These are phyloP conservation scores for Watersipora subatra DNA, from an alignment of 1,140 invertebrate species.

Conservation along the genomic window DNA sequence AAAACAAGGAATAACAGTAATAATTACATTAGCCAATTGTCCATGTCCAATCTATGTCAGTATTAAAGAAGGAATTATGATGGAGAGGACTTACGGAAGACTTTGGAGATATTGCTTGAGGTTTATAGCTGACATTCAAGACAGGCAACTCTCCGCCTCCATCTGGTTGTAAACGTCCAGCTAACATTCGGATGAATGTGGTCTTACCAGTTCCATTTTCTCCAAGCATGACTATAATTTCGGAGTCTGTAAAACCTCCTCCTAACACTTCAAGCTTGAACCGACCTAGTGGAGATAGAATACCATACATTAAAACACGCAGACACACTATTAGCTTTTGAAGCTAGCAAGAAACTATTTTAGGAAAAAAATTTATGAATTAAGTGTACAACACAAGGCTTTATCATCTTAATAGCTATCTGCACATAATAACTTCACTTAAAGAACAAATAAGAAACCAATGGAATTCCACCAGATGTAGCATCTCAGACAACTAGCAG, in stretches of 20 bases:
- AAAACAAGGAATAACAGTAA: no score
- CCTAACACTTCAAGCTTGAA: conserved; percentile 67
- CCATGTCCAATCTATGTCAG: no score
- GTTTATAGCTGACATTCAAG: conserved; percentile 97
- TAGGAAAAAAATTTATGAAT: not conserved
- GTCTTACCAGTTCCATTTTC: conserved; percentile 99
- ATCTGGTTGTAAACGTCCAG: conserved; percentile 84
- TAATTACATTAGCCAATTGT: no score
- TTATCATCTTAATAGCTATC: no score
- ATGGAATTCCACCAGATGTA: no score
- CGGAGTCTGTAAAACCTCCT: conserved; percentile 97
- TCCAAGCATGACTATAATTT: conserved; percentile 93
- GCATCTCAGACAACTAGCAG: not conserved
- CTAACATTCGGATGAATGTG: conserved; percentile 95
- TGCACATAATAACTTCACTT: no score
- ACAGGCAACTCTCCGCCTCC: conserved; percentile 62
- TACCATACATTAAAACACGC: conserved; percentile 19
- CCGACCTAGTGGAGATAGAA: conserved; percentile 48
- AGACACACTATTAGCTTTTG: not conserved
- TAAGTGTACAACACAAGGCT: not conserved
- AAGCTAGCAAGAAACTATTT: not conserved
- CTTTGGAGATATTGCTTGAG: conserved; percentile 98
- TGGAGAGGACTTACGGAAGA: conserved; percentile 42
- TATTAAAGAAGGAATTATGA: no score
- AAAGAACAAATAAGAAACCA: no score